Conservation (phyloP, 2,888 invertebrate species). For the Hypena proboscidalis region DNA sequence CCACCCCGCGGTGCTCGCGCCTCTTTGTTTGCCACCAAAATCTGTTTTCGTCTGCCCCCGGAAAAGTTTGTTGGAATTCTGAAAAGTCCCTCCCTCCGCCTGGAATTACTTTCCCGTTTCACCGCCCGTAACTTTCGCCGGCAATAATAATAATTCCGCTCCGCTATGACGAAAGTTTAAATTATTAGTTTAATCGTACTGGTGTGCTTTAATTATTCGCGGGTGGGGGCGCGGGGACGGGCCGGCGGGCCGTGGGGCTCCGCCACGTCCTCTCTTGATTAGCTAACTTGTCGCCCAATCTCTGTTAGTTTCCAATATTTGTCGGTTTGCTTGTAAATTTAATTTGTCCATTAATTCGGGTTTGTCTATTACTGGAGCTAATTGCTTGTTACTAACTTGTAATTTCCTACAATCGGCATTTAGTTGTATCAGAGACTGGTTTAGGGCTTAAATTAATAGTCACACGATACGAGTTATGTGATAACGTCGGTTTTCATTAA, state of each 20-base stretch:
- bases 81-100: constrained; percentile 61
- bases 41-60: constrained; percentile 79
- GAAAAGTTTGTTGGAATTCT: constrained; percentile 72
- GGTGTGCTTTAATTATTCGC: constrained; percentile 75
- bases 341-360: constrained; percentile 61
- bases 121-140: constrained; percentile 68
- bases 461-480: constrained; percentile 2
- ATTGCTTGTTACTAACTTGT: constrained; percentile 45
- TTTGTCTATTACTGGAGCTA: constrained; percentile 50
- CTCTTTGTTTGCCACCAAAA: constrained; percentile 77
- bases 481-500: not conserved
- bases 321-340: constrained; percentile 55
- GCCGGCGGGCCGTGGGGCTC: constrained; percentile 17
- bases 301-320: constrained; percentile 59
- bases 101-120: constrained; percentile 81
- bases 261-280: constrained; percentile 56
- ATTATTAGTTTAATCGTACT: constrained; percentile 82
- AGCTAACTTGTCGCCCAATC: constrained; percentile 57
- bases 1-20: constrained; percentile 36
- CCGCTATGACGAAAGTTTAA: constrained; percentile 81
- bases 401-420: constrained; percentile 33
- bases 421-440: constrained; percentile 28
- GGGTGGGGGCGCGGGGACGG: constrained; percentile 21
- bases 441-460: constrained; percentile 17
- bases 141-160: constrained; percentile 81